Base-by-base conservation (phyloP, 2,797 vertebrate genomes). In the Hyperoplus lanceolatus region DNA sequence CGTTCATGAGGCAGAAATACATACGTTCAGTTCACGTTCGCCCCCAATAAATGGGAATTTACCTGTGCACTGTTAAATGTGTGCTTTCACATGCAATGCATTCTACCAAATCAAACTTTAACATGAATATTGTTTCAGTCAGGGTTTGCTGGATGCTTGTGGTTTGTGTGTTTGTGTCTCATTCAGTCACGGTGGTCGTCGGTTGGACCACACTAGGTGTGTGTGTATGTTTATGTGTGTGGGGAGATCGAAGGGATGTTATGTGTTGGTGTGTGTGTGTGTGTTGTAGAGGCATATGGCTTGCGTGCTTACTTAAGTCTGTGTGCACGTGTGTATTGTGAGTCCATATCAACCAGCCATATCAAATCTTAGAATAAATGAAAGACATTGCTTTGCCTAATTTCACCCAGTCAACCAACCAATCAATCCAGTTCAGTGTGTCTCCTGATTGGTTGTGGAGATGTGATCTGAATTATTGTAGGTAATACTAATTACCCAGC, bases 141-240 rank as follows among this genome's bases (percentile, higher is more conserved):
- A 63, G 79, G 75, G 88, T 73, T 42, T 72, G 73, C 82, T 68
- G 79, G 55, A 76, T 85, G 76, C 79, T 77, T 90, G 85, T 74
- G 88, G 88, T 85, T 84, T 77, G 65, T 80, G 71, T 87, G 81
- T 89, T 88, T 89, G 87, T 87, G 82, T 86, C 83, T 88, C 84
- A 51, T 70, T 89, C 87, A 83, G 90, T 86, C 91, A 86, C 56
- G 88, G 91, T 90, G 91, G 85, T 90, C 89, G 87, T 72, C 4
- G 80, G 72, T 84, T 16, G 83, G 92, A 93, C 91, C 92, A 93
- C 92, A 93, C 89, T 79, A 81, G 82, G 88, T 81, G 87, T 80
- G 87, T 80, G 81, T 62, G 81, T 81, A 54, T 87, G 78, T 89
- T 79, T 82, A 51, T 66, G 38, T 73, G 73, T 84, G 73, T 85